Conservation (phyloP, 2,888 invertebrate species). For the Callinectes sapidus region DNA sequence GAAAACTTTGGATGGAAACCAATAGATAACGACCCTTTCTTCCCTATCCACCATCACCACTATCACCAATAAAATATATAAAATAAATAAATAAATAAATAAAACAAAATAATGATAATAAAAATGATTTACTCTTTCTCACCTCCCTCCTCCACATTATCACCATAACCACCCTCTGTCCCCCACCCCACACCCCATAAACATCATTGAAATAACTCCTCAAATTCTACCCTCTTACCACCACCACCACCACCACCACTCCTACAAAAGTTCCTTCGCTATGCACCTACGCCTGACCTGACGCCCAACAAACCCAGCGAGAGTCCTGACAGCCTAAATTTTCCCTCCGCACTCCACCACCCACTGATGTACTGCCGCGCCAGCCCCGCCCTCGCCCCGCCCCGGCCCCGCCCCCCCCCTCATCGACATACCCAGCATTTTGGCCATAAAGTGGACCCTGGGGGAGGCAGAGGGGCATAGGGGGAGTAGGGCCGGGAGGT, state of each 20-base stretch:
- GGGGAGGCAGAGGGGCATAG: background rate
- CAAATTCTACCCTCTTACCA: too few species aligned
- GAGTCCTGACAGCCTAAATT: background rate
- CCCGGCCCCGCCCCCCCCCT: slow-evolving; percentile 14
- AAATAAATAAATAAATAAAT: too few species aligned
- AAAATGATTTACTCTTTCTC: too few species aligned
- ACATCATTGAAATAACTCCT: too few species aligned
- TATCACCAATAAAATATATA: too few species aligned
- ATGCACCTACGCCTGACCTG: background rate
- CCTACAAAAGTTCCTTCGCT: background rate
- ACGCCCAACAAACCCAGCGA: background rate
- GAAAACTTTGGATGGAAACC: too few species aligned
- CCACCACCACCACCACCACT: background rate
- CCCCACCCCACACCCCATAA: too few species aligned
- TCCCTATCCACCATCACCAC: too few species aligned
- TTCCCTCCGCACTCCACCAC: slow-evolving; percentile 14
- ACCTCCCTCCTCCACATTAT: too few species aligned
- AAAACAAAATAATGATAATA: too few species aligned
- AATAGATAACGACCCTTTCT: too few species aligned
- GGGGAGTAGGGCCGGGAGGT: background rate
- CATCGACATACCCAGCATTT: slow-evolving; percentile 28
- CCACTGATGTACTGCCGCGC: slow-evolving; percentile 26
- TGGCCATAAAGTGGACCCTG: slow-evolving; percentile 13
- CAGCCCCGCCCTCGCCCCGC: slow-evolving; percentile 31
- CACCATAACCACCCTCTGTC: too few species aligned